These are phyloP conservation scores for Drosophila nasuta DNA, from an alignment of 1,140 invertebrate genomes.

Conservation along the genomic window DNA sequence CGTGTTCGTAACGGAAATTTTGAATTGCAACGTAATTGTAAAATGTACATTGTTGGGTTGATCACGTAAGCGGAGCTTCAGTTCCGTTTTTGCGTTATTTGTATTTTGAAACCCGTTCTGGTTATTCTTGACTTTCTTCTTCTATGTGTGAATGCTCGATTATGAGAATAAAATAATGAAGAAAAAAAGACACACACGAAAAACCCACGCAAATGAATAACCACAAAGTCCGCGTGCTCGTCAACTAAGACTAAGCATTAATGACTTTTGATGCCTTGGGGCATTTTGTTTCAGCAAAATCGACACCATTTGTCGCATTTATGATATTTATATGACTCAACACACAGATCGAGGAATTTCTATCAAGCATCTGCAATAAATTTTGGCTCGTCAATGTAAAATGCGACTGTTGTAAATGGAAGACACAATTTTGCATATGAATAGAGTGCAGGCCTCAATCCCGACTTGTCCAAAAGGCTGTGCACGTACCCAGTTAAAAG, in stretches of 20 bases:
- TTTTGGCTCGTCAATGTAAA: conserved; percentile 20
- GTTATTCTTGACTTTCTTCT: conserved; percentile 73
- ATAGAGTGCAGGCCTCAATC: conserved; percentile 28
- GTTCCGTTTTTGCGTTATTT: conserved; percentile 5
- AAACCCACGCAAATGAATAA: conserved; percentile 65
- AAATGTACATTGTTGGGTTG: background rate
- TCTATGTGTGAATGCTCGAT: conserved; percentile 70
- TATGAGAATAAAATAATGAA: conserved; percentile 29
- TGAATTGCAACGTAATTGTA: conserved; percentile 19
- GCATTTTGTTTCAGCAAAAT: conserved; percentile 32
- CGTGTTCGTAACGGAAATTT: conserved; percentile 16
- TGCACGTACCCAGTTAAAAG: conserved; percentile 56
- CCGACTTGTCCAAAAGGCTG: conserved; percentile 48
- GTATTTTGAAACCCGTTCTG: conserved; percentile 58
- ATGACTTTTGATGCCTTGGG: conserved; percentile 51
- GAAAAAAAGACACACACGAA: conserved; percentile 16
- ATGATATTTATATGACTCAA: conserved; percentile 35
- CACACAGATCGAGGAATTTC: conserved; percentile 18
- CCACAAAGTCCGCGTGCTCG: conserved; percentile 38
- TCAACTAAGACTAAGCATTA: conserved; percentile 50
- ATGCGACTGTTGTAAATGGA: conserved; percentile 21
- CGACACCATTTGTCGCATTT: conserved; percentile 15
- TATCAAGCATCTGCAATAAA: conserved; percentile 28
- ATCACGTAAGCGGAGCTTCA: conserved; percentile 21
- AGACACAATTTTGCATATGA: conserved; percentile 43